Conservation (phyloP, 1,140 invertebrate genomes). For the Ladona fulva region DNA sequence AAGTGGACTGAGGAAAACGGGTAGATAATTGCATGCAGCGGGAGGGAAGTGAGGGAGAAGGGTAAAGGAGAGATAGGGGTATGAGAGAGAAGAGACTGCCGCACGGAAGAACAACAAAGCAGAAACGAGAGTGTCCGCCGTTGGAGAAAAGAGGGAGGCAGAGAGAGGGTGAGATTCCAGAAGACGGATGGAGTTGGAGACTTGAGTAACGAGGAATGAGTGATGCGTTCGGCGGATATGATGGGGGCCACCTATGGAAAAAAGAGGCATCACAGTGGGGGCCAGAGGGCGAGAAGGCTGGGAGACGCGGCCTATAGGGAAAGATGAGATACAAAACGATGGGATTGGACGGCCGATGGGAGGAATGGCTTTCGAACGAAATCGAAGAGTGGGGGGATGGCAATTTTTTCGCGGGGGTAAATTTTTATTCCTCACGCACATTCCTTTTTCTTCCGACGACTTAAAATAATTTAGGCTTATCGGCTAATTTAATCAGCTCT, state of each 20-base stretch:
- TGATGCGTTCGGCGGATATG: constrained; percentile 7
- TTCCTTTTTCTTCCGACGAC: neutral
- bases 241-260: neutral
- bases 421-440: neutral
- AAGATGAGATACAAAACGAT: neutral
- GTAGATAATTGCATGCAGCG: constrained; percentile 8
- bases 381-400: neutral
- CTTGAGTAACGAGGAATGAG: constrained; percentile 3
- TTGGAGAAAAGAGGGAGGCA: neutral
- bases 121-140: neutral
- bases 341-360: neutral
- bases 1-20: neutral
- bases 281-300: neutral
- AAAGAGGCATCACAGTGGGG: neutral
- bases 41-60: neutral
- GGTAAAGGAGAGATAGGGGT: neutral
- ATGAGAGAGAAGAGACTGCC: neutral
- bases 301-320: neutral
- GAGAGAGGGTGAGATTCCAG: neutral
- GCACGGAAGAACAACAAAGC: neutral
- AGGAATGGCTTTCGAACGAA: neutral
- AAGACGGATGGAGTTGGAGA: constrained; percentile 2
- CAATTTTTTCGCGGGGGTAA: neutral
- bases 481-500: neutral
- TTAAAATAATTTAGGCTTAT: neutral